Conservation (phyloP, 2,797 vertebrate genomes). For the Sebastes steindachneri region DNA sequence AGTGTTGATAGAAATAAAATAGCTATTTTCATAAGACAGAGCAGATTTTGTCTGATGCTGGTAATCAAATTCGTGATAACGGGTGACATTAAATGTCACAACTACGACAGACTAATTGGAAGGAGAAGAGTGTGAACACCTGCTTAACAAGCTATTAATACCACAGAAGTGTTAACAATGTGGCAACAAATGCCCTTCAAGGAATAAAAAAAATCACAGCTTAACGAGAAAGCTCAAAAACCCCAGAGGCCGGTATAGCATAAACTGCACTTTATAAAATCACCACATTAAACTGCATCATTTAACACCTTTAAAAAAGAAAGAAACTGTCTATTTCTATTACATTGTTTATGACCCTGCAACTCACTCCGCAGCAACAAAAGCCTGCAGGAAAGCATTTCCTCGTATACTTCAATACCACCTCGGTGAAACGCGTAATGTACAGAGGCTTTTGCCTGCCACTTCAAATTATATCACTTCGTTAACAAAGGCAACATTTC, state of each 20-base stretch:
- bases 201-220: neutral
- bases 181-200: neutral
- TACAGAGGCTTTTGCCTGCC: slow-evolving; percentile 75
- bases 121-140: slow-evolving; percentile 40
- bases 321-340: slow-evolving; percentile 36
- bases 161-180: slow-evolving; percentile 29
- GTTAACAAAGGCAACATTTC: slow-evolving; percentile 79
- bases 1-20: neutral
- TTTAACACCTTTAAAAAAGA: slow-evolving; percentile 48
- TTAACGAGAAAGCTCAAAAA: slow-evolving; percentile 19
- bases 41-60: neutral
- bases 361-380: neutral
- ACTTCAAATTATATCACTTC: slow-evolving; percentile 76
- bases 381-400: slow-evolving; percentile 26
- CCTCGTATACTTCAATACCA: slow-evolving; percentile 40
- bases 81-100: slow-evolving; percentile 22
- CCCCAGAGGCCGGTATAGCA: neutral
- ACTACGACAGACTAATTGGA: slow-evolving; percentile 15
- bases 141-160: slow-evolving; percentile 8
- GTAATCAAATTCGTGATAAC: neutral
- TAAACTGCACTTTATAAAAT: slow-evolving; percentile 39
- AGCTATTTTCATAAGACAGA: neutral
- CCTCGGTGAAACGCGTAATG: slow-evolving; percentile 50
- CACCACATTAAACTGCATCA: slow-evolving; percentile 59
- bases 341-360: slow-evolving; percentile 32